These are phyloP conservation scores for Apeltes quadracus DNA, from an alignment of 2,113 vertebrate species.

Conservation along the genomic window DNA sequence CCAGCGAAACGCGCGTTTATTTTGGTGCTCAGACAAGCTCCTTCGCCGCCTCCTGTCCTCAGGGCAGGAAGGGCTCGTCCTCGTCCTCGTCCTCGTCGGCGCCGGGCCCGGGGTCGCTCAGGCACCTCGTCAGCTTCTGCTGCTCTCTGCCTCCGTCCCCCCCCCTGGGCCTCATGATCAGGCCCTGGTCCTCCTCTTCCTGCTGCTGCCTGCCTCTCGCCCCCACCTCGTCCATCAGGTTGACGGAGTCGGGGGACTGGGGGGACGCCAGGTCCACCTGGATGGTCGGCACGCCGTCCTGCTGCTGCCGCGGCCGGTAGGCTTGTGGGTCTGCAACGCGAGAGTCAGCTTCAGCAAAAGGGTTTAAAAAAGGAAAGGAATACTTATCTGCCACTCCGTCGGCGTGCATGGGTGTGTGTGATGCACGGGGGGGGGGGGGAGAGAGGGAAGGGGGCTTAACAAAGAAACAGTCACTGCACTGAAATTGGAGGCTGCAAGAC, in stretches of 20 bases:
- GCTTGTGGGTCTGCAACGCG: conserved; percentile 83
- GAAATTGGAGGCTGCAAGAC: conserved; percentile 18
- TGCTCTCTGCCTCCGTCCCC: conserved; percentile 80
- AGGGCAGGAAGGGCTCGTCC: conserved; percentile 90
- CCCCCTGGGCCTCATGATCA: conserved; percentile 83
- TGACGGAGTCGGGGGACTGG: conserved; percentile 88
- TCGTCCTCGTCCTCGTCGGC: conserved; percentile 89
- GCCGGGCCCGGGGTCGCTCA: conserved; percentile 94
- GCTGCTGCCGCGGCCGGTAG: conserved; percentile 82
- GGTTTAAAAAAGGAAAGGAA: background rate
- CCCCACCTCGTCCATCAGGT: conserved; percentile 83
- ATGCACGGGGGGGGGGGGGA: background rate
- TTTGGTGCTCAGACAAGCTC: no score
- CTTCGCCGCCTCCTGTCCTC: no score
- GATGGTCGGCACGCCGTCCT: conserved; percentile 85
- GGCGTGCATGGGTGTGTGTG: conserved; percentile 29
- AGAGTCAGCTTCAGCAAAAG: background rate
- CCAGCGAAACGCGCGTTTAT: no score
- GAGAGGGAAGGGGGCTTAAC: background rate
- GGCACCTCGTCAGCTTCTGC: conserved; percentile 89
- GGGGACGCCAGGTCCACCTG: conserved; percentile 94
- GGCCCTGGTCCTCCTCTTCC: conserved; percentile 79
- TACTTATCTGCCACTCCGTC: background rate
- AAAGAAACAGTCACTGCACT: conserved; percentile 22
- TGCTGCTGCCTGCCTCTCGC: conserved; percentile 25